These are phyloP conservation scores for Zosterops pallidus DNA, from an alignment of 2,113 vertebrate species.

Conservation along the genomic window DNA sequence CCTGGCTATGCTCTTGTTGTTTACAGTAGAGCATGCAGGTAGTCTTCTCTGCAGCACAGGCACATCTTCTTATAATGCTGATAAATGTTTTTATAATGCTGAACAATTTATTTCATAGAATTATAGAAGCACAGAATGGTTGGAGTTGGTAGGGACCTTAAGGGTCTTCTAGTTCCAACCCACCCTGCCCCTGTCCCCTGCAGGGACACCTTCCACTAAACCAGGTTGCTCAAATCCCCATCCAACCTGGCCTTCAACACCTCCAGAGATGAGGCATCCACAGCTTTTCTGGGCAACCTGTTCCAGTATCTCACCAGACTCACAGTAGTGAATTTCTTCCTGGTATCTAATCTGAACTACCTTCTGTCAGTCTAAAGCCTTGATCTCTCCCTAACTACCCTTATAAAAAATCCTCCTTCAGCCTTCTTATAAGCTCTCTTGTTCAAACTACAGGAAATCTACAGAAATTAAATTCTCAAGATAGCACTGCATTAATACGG, in stretches of 20 bases:
- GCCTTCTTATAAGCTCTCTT: not conserved
- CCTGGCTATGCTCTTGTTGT: not conserved
- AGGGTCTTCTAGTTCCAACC: not conserved
- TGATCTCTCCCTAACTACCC: not conserved
- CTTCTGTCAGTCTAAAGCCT: not conserved
- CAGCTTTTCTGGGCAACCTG: not conserved
- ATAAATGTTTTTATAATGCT: not conserved
- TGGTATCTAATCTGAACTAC: not conserved
- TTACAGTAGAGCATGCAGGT: not conserved
- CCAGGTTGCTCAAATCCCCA: not conserved
- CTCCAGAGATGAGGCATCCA: not conserved
- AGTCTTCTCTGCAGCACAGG: not conserved
- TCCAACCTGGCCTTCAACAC: not conserved
- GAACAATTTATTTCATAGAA: not conserved
- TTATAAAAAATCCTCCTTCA: not conserved
- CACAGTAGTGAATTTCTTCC: not conserved
- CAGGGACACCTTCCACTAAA: not conserved
- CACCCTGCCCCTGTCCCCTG: too few species aligned
- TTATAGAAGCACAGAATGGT: not conserved
- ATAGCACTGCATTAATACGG: not conserved
- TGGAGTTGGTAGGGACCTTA: not conserved
- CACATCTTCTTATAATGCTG: not conserved
- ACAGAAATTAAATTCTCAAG: not conserved
- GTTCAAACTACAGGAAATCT: not conserved
- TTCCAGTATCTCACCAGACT: not conserved